Conservation (phyloP, 2,797 vertebrate species). For the Neosilurus mollespiculum region DNA sequence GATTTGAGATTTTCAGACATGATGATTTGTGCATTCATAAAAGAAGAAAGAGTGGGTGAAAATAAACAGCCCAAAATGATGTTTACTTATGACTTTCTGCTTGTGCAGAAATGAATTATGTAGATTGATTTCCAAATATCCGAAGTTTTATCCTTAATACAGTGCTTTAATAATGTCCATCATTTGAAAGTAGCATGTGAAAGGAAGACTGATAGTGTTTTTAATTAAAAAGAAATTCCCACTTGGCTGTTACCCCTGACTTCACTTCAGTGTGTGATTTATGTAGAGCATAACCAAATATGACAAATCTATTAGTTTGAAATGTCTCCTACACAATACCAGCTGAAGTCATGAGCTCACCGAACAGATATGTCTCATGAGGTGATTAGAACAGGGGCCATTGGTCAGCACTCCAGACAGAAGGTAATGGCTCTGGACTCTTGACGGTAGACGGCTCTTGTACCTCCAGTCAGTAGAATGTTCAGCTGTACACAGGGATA, state of each 20-base stretch:
- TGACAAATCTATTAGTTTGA: constrained; percentile 9
- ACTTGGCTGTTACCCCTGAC: background rate
- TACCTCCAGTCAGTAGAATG: constrained; percentile 38
- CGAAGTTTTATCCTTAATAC: background rate
- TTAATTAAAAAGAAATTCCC: constrained; percentile 1
- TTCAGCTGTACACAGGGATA: constrained; percentile 44
- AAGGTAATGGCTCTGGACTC: constrained; percentile 42
- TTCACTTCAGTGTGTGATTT: constrained; percentile 10
- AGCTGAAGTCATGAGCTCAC: constrained; percentile 44
- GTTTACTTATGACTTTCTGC: background rate
- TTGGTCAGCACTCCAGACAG: constrained; percentile 45
- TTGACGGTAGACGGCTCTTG: constrained; percentile 23
- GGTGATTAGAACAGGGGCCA: constrained; percentile 35
- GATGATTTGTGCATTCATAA: background rate
- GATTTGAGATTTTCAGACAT: constrained; percentile 45
- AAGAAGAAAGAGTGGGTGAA: background rate
- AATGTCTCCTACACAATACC: constrained; percentile 19
- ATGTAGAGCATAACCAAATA: constrained; percentile 5
- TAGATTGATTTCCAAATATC: background rate
- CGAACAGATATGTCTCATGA: constrained; percentile 38
- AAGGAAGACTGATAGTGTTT: background rate
- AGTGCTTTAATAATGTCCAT: background rate
- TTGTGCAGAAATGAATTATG: background rate
- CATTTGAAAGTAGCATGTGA: background rate
- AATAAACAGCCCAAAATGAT: constrained; percentile 11